Evolutionary conservation across 2,888 invertebrate genomes (phyloP), one percentile per base, ranked within the genome.

Genomic region (Hydriomena furcata): DNA sequence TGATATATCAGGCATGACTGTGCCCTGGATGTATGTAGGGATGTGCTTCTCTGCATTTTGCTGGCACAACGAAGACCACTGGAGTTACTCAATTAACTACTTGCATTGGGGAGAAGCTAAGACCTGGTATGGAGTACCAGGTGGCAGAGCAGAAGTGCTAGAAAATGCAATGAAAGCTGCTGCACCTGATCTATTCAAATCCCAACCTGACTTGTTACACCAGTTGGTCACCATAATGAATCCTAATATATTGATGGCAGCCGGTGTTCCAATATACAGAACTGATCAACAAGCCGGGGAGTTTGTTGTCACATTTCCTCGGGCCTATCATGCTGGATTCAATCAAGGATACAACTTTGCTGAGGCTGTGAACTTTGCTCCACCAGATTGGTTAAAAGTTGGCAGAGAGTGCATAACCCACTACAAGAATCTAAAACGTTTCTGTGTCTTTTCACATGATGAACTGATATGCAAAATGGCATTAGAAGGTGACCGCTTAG

Each of bases 51-150:
- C 94, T 41, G 94, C 95, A 58, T 95, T 95, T 79, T 95, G 95
- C 68, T 95, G 95, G 95, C 95, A 95, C 71, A 95, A 94, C 77
- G 95, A 95, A 80, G 95, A 95, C 73, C 95, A 95, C 73, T 95
- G 95, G 95, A 95, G 94, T 66, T 95, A 95, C 72, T 95, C 95
- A 13, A 95, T 95, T 54, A 96, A 96, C 75, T 95, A 95, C 73
- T 85, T 95, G 66, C 95, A 95, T 76, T 95, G 95, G 95, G 95
- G 95, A 41, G 95, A 96, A 71, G 92, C 94, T 1, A 95, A 95
- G 81, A 94, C 95, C 21, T 95, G 95, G 95, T 95, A 95, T 87
- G 95, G 95, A 31, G 94, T 95, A 10, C 94, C 94, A 28, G 95
- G 95, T 4, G 85, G 87, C 53, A 91, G 92, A 51, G 95, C 95